Evolutionary conservation across 53 echinoderm and acorn worm genomes (phyloP).

Genomic region (Holothuria scabra): DNA sequence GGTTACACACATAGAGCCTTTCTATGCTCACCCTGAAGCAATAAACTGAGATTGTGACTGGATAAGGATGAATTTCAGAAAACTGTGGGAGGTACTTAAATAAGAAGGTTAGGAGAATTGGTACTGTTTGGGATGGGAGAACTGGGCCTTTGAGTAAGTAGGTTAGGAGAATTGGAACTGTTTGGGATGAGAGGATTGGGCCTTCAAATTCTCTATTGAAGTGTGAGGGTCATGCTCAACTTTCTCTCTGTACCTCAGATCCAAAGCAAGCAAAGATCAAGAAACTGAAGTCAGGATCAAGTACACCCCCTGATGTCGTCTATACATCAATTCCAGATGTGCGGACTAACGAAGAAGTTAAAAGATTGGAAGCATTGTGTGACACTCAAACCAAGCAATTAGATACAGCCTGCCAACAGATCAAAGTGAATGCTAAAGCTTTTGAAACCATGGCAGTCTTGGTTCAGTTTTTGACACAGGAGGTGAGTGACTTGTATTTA

Average conservation of each 20-base stretch:
- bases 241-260: conserved; percentile 23
- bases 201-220: not conserved
- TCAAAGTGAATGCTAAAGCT: conserved; percentile 69
- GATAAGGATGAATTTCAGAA: too few species aligned
- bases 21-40: too few species aligned
- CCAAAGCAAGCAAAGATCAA: conserved; percentile 47
- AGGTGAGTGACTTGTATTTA: not conserved
- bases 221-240: not conserved
- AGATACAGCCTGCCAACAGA: conserved; percentile 66
- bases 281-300: conserved; percentile 38
- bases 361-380: conserved; percentile 83
- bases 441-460: conserved; percentile 89
- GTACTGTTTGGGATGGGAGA: too few species aligned
- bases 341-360: conserved; percentile 77
- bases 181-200: too few species aligned
- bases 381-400: conserved; percentile 82
- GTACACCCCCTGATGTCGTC: conserved; percentile 68
- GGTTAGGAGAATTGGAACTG: too few species aligned
- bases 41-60: too few species aligned
- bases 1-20: too few species aligned
- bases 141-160: too few species aligned
- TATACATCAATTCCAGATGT: conserved; percentile 60
- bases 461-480: conserved; percentile 68
- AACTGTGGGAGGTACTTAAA: too few species aligned
- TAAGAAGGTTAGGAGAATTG: too few species aligned